Evolutionary conservation across 2,888 invertebrate genomes (phyloP).

Genomic region (Diarsia mendica): DNA sequence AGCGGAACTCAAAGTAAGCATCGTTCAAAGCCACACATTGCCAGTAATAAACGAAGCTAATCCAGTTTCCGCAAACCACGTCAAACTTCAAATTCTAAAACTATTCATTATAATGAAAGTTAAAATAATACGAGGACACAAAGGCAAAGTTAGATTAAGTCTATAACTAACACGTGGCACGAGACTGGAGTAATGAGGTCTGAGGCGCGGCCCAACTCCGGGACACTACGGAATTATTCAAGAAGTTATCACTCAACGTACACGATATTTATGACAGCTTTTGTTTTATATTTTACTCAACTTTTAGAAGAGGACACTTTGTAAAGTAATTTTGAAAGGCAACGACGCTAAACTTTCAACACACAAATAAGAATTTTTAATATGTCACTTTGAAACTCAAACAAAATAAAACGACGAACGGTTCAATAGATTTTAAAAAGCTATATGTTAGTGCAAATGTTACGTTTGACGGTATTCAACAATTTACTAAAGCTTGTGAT

Average conservation of each 20-base stretch:
- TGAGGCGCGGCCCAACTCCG: constrained; percentile 54
- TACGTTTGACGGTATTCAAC: constrained; percentile 1
- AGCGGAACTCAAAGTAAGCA: constrained; percentile 6
- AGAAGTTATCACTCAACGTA: constrained; percentile 59
- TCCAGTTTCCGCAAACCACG: constrained; percentile 43
- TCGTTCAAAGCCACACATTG: constrained; percentile 18
- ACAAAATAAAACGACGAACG: background rate
- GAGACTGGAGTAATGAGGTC: constrained; percentile 68
- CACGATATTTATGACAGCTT: constrained; percentile 61
- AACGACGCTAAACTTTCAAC: background rate
- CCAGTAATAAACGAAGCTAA: constrained; percentile 33
- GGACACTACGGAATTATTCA: constrained; percentile 66
- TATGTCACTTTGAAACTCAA: background rate
- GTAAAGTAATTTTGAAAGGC: constrained; percentile 27
- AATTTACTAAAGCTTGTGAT: constrained; percentile 26
- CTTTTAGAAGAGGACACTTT: constrained; percentile 30
- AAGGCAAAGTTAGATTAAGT: constrained; percentile 74
- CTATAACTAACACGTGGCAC: constrained; percentile 68
- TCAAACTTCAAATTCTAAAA: constrained; percentile 52
- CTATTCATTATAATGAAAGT: constrained; percentile 57
- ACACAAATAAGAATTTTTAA: constrained; percentile 10
- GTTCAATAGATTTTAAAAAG: constrained; percentile 3
- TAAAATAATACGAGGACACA: constrained; percentile 65
- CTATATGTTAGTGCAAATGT: constrained; percentile 8
- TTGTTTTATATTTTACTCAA: constrained; percentile 40